phyloP scores from a whole-genome alignment of 1,140 invertebrate genomes.

The Mya arenaria region DNA sequence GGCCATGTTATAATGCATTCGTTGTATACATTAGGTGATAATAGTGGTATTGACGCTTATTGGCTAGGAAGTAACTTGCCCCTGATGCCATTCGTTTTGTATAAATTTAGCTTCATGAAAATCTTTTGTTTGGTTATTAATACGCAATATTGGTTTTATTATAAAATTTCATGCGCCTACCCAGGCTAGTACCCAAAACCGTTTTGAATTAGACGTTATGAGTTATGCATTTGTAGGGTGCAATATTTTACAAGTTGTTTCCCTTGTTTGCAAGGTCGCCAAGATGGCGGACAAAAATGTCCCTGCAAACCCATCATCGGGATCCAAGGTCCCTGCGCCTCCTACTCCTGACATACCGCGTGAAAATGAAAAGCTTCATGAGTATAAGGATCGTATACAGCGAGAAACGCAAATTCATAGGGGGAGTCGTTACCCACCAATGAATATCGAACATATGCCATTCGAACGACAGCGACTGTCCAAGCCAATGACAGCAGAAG shows the following conservation, averaged over 20 bases:
- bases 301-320: not conserved
- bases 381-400: conserved; percentile 41
- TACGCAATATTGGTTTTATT: too few species aligned
- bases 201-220: too few species aligned
- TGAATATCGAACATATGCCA: conserved; percentile 72
- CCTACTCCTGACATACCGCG: conserved; percentile 11
- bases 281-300: conserved; percentile 54
- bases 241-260: not conserved
- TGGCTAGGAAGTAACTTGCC: too few species aligned
- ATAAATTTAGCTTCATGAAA: too few species aligned
- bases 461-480: conserved; percentile 67
- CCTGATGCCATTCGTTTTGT: too few species aligned
- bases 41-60: too few species aligned
- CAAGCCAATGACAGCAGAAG: conserved; percentile 72
- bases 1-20: too few species aligned
- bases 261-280: conserved; percentile 46
- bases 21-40: too few species aligned
- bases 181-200: too few species aligned
- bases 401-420: conserved; percentile 43
- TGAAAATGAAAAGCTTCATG: conserved; percentile 50
- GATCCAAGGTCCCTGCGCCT: not conserved
- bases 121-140: too few species aligned
- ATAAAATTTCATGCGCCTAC: too few species aligned
- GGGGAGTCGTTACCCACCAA: conserved; percentile 68
- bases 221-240: too few species aligned